Conservation (phyloP, 2,888 invertebrate species). For the Himalopsyche japonica region DNA sequence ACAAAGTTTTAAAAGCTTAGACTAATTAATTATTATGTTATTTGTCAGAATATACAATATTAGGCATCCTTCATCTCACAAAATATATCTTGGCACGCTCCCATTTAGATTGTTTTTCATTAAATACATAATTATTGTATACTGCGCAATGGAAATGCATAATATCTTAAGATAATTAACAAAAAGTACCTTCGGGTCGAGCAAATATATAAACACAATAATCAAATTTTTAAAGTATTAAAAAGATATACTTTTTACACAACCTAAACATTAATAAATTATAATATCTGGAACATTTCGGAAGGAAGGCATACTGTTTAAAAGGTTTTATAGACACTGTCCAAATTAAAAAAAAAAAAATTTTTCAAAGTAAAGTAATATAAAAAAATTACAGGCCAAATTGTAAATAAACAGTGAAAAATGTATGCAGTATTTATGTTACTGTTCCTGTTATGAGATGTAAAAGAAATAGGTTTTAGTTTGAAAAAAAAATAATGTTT, state of each 20-base stretch:
- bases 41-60: constrained; percentile 34
- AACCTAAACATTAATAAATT: constrained; percentile 21
- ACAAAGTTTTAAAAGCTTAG: constrained; percentile 32
- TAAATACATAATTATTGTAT: constrained; percentile 12
- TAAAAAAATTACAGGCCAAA: too few relatives aligned
- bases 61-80: constrained; percentile 12
- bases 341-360: too few relatives aligned
- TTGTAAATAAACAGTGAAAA: too few relatives aligned
- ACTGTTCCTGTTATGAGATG: too few relatives aligned
- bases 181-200: background rate
- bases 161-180: background rate
- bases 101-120: background rate
- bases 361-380: too few relatives aligned
- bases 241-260: constrained; percentile 9
- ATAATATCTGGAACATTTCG: background rate
- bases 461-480: too few relatives aligned
- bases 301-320: background rate
- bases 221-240: background rate
- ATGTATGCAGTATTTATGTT: too few relatives aligned
- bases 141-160: constrained; percentile 24
- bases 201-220: background rate
- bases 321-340: background rate
- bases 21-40: constrained; percentile 38
- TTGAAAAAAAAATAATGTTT: too few relatives aligned
- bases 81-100: constrained; percentile 25